phyloP scores from a whole-genome alignment of 2,888 invertebrate genomes.

The Lycocerus yunnanus region DNA sequence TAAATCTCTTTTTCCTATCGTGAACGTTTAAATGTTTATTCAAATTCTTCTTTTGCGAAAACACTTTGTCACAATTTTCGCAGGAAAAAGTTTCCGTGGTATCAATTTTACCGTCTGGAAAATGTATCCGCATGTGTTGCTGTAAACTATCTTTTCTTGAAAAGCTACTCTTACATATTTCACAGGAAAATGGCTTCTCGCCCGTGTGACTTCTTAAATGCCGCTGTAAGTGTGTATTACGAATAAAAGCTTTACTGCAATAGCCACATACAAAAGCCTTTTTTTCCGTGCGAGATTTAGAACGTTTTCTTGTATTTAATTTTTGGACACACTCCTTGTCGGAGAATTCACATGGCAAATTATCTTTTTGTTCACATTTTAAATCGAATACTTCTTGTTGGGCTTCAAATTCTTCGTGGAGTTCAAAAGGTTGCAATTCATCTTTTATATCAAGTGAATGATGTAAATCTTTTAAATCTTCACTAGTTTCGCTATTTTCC shows the following conservation, averaged over 20 bases:
- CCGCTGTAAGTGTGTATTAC: background rate
- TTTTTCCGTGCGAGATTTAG: background rate
- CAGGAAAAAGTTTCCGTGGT: background rate
- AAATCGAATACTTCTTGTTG: background rate
- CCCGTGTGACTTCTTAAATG: background rate
- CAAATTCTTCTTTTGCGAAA: background rate
- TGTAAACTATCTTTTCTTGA: background rate
- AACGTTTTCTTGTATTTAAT: background rate
- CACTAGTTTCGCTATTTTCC: background rate
- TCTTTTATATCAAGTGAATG: background rate
- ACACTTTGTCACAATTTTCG: background rate
- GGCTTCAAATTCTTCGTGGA: background rate
- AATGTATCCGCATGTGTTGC: background rate
- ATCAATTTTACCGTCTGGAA: background rate
- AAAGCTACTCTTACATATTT: background rate
- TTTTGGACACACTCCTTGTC: background rate
- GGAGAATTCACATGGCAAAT: background rate
- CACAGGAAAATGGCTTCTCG: background rate
- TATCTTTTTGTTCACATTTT: background rate
- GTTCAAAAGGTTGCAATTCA: background rate
- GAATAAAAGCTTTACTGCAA: background rate
- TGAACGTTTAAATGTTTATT: background rate
- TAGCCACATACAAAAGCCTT: background rate
- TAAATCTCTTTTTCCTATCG: background rate
- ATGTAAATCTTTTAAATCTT: background rate